Percentiles rank a stretch among this genome's conserved stretches.
These are phyloP conservation scores for Genyomyrus donnyi DNA, from an alignment of 2,113 vertebrate species.

Conservation along the genomic window DNA sequence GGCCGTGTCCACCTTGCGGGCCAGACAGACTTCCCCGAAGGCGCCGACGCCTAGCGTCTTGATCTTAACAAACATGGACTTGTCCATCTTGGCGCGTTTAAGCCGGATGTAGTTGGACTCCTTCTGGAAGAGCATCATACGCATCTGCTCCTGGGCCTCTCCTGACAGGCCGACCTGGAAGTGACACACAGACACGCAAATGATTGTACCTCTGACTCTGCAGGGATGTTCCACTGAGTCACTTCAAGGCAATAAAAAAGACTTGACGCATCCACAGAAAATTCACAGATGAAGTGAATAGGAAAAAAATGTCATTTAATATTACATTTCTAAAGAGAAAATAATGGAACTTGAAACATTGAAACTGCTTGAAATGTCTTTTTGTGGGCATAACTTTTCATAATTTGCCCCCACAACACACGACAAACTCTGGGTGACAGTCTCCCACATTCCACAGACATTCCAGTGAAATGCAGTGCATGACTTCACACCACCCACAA, in stretches of 20 bases:
- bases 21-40: slow-evolving; percentile 93
- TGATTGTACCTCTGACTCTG: background rate
- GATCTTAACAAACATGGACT: slow-evolving; percentile 96
- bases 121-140: slow-evolving; percentile 96
- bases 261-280: background rate
- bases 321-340: background rate
- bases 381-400: background rate
- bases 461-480: slow-evolving; percentile 4
- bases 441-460: background rate
- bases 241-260: background rate
- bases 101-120: slow-evolving; percentile 97
- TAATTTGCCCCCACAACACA: background rate
- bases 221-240: background rate
- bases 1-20: slow-evolving; percentile 89
- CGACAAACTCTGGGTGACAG: background rate
- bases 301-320: background rate
- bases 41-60: slow-evolving; percentile 94
- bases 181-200: background rate
- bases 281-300: background rate
- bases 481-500: background rate
- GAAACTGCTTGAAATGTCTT: background rate
- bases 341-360: background rate
- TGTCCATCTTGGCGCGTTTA: slow-evolving; percentile 98
- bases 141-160: slow-evolving; percentile 97
- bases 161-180: slow-evolving; percentile 85